phyloP scores from a whole-genome alignment of 2,888 invertebrate genomes.

The Dryobota labecula region DNA sequence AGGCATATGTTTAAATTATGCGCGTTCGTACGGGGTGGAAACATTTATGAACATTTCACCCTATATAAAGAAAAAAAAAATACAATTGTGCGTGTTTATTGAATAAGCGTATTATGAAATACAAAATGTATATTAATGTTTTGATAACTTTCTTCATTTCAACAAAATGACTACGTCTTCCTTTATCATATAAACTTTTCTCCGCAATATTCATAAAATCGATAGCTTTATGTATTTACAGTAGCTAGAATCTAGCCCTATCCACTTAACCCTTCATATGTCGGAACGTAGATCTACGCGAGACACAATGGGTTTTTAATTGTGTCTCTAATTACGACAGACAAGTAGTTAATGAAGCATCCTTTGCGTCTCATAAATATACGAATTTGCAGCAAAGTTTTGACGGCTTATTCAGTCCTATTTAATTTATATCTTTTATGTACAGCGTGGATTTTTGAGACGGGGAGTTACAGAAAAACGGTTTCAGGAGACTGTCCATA shows the following conservation, averaged over 20 bases:
- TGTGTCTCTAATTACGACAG: too few species aligned
- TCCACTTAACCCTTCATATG: too few species aligned
- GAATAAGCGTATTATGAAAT: not conserved
- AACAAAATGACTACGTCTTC: not conserved
- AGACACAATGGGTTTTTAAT: too few species aligned
- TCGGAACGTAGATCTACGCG: too few species aligned
- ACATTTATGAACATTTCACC: conserved; percentile 7
- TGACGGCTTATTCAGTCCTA: not conserved
- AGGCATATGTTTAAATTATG: conserved; percentile 20
- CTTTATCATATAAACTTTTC: not conserved
- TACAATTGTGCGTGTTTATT: not conserved
- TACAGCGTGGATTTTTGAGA: too few species aligned
- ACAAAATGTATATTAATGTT: not conserved
- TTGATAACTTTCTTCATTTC: not conserved
- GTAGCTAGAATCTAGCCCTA: not conserved
- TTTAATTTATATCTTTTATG: conserved; percentile 4
- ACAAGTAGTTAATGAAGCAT: not conserved
- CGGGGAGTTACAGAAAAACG: too few species aligned
- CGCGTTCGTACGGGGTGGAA: not conserved
- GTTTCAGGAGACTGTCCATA: too few species aligned
- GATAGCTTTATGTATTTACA: not conserved
- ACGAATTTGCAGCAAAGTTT: not conserved
- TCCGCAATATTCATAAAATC: not conserved
- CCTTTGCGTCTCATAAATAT: not conserved
- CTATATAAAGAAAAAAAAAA: not conserved